These are phyloP conservation scores for Perizoma affinitatum DNA, from an alignment of 2,888 invertebrate genomes.

Conservation along the genomic window DNA sequence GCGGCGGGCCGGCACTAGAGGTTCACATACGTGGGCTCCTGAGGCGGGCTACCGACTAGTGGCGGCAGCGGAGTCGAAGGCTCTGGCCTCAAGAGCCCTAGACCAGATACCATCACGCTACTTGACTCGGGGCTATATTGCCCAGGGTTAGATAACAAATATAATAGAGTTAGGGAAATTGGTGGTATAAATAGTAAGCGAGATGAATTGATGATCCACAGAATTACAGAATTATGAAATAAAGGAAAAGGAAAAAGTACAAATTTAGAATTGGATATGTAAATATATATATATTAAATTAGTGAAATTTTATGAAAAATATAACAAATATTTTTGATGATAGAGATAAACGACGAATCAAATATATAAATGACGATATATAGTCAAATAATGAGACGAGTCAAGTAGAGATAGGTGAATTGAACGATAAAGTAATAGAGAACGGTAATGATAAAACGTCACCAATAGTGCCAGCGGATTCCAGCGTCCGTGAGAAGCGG, in stretches of 20 bases:
- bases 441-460: constrained; percentile 57
- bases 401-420: constrained; percentile 70
- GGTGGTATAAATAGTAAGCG: too few relatives aligned
- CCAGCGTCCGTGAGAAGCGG: constrained; percentile 82
- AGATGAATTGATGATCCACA: too few relatives aligned
- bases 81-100: constrained; percentile 81
- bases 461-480: constrained; percentile 81
- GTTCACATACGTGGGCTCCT: constrained; percentile 97
- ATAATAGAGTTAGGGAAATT: too few relatives aligned
- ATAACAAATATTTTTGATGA: not conserved
- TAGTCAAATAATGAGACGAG: constrained; percentile 42
- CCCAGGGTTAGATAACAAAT: constrained; percentile 5
- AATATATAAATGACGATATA: not conserved
- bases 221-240: too few relatives aligned
- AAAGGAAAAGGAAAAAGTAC: too few relatives aligned
- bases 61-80: constrained; percentile 78
- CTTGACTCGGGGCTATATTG: constrained; percentile 80
- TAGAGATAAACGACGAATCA: not conserved
- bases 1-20: constrained; percentile 88
- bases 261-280: too few relatives aligned
- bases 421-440: constrained; percentile 40
- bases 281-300: too few relatives aligned
- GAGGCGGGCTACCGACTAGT: constrained; percentile 86
- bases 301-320: too few relatives aligned
- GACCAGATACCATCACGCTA: constrained; percentile 82